phyloP scores from a whole-genome alignment of 2,113 vertebrate species.

The Recurvirostra avosetta region DNA sequence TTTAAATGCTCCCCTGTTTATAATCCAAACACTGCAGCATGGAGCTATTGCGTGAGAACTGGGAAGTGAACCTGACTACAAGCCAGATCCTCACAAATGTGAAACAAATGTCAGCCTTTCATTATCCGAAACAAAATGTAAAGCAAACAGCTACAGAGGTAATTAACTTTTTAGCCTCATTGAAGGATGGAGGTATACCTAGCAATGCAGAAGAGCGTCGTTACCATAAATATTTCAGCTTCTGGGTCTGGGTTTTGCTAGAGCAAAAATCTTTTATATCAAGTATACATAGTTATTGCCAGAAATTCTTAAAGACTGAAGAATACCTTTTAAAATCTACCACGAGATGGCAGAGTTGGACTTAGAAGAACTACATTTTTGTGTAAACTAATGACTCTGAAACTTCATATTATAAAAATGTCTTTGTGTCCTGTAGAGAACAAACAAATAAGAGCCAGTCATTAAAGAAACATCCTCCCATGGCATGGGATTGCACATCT shows the following conservation, averaged over 20 bases:
- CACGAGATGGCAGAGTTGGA: slow-evolving; percentile 58
- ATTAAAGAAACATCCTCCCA: not conserved
- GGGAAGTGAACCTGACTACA: slow-evolving; percentile 36
- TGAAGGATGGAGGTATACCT: not conserved
- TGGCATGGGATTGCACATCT: not conserved
- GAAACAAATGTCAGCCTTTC: slow-evolving; percentile 56
- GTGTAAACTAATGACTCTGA: not conserved
- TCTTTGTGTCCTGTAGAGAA: not conserved
- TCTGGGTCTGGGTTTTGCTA: not conserved
- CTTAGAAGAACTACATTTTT: not conserved
- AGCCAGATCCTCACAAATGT: slow-evolving; percentile 44
- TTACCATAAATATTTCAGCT: not conserved
- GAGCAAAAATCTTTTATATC: not conserved
- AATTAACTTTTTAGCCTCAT: not conserved
- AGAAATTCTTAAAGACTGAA: not conserved
- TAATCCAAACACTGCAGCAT: slow-evolving; percentile 17
- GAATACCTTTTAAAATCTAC: not conserved
- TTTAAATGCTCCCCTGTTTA: slow-evolving; percentile 61
- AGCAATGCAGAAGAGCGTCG: not conserved
- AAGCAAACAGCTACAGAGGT: not conserved
- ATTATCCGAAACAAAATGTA: not conserved
- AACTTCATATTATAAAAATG: not conserved
- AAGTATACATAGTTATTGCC: rapidly evolving
- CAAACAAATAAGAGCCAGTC: not conserved
- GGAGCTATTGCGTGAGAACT: slow-evolving; percentile 48